These are phyloP conservation scores for Sebastes glaucus DNA, from an alignment of 2,797 vertebrate genomes.

Conservation along the genomic window DNA sequence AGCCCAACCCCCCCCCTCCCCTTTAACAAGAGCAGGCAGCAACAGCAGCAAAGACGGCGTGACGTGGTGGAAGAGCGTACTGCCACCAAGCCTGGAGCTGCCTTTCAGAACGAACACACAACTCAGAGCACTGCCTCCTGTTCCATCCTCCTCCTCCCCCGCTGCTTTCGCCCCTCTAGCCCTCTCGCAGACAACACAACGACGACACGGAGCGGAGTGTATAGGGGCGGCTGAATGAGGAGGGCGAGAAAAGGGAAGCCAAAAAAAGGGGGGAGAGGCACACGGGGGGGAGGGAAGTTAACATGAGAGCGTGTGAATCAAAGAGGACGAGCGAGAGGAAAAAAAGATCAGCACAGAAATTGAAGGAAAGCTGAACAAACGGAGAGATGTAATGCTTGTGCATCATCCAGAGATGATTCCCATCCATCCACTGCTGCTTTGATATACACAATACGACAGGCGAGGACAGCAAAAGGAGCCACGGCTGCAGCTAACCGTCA, in stretches of 20 bases:
- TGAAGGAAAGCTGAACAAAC: not conserved
- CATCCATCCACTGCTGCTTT: not conserved
- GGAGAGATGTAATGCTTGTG: not conserved
- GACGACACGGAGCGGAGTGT: not conserved
- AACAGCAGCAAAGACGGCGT: slow-evolving; percentile 67
- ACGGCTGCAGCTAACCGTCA: slow-evolving; percentile 31
- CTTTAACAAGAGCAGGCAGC: slow-evolving; percentile 63
- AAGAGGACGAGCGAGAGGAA: slow-evolving; percentile 6
- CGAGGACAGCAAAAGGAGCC: slow-evolving; percentile 22
- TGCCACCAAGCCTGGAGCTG: slow-evolving; percentile 59
- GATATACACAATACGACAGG: slow-evolving; percentile 8
- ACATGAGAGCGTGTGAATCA: slow-evolving; percentile 4
- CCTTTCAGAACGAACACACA: slow-evolving; percentile 39
- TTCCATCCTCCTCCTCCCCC: slow-evolving; percentile 45
- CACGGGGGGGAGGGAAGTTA: slow-evolving; percentile 6
- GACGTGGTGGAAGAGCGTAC: slow-evolving; percentile 58
- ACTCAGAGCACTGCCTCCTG: slow-evolving; percentile 13
- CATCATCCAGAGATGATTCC: not conserved
- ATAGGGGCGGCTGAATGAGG: slow-evolving; percentile 23
- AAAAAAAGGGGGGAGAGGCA: not conserved
- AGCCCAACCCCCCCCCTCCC: slow-evolving; percentile 39
- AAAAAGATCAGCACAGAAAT: not conserved
- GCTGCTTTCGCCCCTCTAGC: slow-evolving; percentile 5
- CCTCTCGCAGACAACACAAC: slow-evolving; percentile 3
- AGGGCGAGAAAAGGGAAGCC: not conserved